Evolutionary conservation across 2,888 invertebrate genomes (phyloP), one percentile per base, ranked within the genome.

Genomic region (Scaptomyza caliginosa): DNA sequence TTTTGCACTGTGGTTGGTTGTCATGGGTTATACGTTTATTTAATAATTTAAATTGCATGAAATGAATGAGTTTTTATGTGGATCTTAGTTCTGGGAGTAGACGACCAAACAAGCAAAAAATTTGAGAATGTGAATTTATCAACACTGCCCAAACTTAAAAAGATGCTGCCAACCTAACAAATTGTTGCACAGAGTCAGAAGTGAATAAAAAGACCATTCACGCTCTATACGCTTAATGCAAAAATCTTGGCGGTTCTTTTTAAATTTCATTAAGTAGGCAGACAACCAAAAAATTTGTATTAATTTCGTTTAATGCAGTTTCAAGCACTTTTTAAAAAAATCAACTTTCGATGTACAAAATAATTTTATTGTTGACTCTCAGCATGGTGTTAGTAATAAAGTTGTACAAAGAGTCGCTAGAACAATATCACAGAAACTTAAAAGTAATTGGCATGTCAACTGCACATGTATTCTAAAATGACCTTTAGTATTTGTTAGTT

Each of bases 401-500:
- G 46, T 67, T 43, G 38, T 62, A 62, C 38, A 62, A 60, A 67
- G 71, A 71, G 81, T 80, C 64, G 68, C 74, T 80, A 81, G 75
- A 69, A 77, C 78, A 81, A 81, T 81, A 81, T 81, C 81, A 81
- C 81, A 81, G 85, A 65, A 80, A 48, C 81, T 81, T 86, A 86
- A 49, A 72, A 59, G 58, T 86, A 86, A 84, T 77, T 86, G 86
- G 78, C 64, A 57, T 81, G 74, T 74, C 64, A 60, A 69, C 45
- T 73, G 23, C 36, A 13, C 54, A 8, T 16, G 16, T 34, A 58
- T 23, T 59, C 58, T 64, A 68, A 55, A 59, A 68, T 76, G 71
- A 74, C 67, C 66, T 77, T 81, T 72, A 71, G 67, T 52, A 64
- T 60, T 69, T 19, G 17, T 38, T 63, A 36, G 50, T 56, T 54